A percentile compares a stretch with the other conserved stretches of the same genome.
phyloP scores from a whole-genome alignment of 2,888 invertebrate genomes.

The Drosophila subquinaria region DNA sequence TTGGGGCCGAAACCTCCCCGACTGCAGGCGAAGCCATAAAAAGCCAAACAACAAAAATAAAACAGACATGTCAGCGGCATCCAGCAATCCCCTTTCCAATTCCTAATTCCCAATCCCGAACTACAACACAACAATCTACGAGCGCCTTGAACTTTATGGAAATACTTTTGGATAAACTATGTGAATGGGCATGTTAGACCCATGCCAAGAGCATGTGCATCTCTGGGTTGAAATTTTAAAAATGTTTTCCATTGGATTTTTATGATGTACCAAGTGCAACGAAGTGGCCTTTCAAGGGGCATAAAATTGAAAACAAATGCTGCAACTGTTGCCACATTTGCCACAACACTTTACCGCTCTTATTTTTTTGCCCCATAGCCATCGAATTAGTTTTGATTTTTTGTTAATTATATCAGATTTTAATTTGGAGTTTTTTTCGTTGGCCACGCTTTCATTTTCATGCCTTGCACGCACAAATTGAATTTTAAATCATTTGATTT shows the following conservation, averaged over 20 bases:
- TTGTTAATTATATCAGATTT: conserved; percentile 40
- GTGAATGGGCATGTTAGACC: conserved; percentile 40
- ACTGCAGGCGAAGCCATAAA: conserved; percentile 57
- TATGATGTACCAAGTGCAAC: conserved; percentile 57
- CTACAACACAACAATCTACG: conserved; percentile 39
- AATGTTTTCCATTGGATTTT: conserved; percentile 58
- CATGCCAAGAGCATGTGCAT: conserved; percentile 53
- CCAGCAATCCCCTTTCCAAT: conserved; percentile 7
- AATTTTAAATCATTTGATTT: conserved; percentile 57
- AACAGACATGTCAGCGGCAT: conserved; percentile 49
- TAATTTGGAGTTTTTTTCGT: conserved; percentile 38
- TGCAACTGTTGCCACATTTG: conserved; percentile 46
- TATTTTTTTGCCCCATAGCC: background rate
- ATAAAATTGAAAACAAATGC: conserved; percentile 61
- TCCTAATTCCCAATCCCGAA: background rate
- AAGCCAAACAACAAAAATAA: conserved; percentile 68
- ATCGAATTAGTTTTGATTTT: conserved; percentile 33
- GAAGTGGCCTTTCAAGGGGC: conserved; percentile 47
- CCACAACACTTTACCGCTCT: conserved; percentile 29
- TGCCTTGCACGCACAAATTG: conserved; percentile 51
- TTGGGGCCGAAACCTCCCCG: conserved; percentile 49
- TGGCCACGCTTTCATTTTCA: conserved; percentile 68
- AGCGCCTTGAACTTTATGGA: conserved; percentile 75
- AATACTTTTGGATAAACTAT: conserved; percentile 11
- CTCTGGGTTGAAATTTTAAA: conserved; percentile 19